phyloP scores from a whole-genome alignment of 2,888 invertebrate species.

The Antitype chi region DNA sequence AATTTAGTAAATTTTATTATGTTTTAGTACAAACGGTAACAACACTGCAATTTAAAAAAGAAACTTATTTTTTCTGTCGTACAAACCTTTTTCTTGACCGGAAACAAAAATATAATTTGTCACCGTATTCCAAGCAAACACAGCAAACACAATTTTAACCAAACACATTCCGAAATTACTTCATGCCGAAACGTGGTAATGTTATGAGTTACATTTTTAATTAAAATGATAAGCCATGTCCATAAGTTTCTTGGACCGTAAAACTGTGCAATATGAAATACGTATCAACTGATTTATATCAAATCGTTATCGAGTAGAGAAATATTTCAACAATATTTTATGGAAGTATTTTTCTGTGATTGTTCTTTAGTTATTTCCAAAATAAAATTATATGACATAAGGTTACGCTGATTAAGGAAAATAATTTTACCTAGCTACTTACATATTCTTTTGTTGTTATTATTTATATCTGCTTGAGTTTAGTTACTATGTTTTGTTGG shows the following conservation, averaged over 20 bases:
- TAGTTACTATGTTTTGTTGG: too few species aligned
- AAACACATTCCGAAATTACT: slow-evolving; percentile 75
- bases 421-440: not conserved
- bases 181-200: slow-evolving; percentile 67
- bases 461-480: too few species aligned
- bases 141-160: slow-evolving; percentile 57
- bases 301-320: not conserved
- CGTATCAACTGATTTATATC: slow-evolving; percentile 22
- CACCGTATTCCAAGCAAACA: slow-evolving; percentile 36
- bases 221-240: slow-evolving; percentile 72
- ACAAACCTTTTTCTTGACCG: slow-evolving; percentile 30
- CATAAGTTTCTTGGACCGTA: slow-evolving; percentile 36
- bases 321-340: slow-evolving; percentile 6
- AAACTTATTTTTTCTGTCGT: not conserved
- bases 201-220: slow-evolving; percentile 68
- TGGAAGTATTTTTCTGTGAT: not conserved
- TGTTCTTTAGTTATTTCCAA: not conserved
- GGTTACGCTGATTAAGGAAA: not conserved
- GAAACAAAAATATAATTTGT: slow-evolving; percentile 53
- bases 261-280: slow-evolving; percentile 37
- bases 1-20: not conserved
- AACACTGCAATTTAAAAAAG: not conserved
- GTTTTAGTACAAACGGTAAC: not conserved
- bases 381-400: not conserved
- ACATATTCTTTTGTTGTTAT: too few species aligned